A percentile compares a stretch with the other conserved stretches of the same genome.
These are phyloP conservation scores for Pagrus major DNA, from an alignment of 2,113 vertebrate species.

Conservation along the genomic window DNA sequence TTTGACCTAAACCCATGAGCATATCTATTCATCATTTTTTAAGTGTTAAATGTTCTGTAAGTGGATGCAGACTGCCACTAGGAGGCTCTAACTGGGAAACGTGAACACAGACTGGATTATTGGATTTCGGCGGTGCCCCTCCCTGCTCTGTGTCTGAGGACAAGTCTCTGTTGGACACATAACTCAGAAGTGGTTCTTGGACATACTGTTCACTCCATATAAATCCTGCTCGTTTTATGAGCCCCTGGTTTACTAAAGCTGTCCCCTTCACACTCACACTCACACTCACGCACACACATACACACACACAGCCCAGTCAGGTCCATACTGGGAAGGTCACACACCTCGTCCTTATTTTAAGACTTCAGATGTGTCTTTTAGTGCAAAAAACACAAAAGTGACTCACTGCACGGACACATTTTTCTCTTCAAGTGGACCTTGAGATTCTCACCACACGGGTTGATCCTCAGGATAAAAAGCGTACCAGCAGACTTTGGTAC, in stretches of 20 bases:
- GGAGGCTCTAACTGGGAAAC: slow-evolving; percentile 31
- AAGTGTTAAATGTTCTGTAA: not conserved
- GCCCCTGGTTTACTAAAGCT: slow-evolving; percentile 47
- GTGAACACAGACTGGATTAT: slow-evolving; percentile 44
- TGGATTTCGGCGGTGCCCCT: slow-evolving; percentile 52
- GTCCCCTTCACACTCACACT: slow-evolving; percentile 32
- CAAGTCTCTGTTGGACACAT: slow-evolving; percentile 66
- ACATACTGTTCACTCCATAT: slow-evolving; percentile 67
- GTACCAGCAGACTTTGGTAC: not conserved
- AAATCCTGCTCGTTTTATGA: slow-evolving; percentile 75
- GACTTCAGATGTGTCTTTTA: not conserved
- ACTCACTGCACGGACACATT: not conserved
- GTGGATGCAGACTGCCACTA: not conserved
- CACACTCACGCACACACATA: no score
- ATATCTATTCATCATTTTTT: not conserved
- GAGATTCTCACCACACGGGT: not conserved
- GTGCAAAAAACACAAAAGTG: slow-evolving; percentile 7
- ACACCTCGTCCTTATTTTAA: not conserved
- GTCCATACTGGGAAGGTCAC: slow-evolving; percentile 24
- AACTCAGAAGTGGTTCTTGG: slow-evolving; percentile 70
- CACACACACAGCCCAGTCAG: slow-evolving; percentile 25
- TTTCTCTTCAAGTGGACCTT: not conserved
- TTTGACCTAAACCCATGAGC: no score
- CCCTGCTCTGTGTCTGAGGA: slow-evolving; percentile 59
- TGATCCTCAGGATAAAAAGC: not conserved